Evolutionary conservation across 2,113 vertebrate genomes (phyloP).

Genomic region (Prietella phreatophila): DNA sequence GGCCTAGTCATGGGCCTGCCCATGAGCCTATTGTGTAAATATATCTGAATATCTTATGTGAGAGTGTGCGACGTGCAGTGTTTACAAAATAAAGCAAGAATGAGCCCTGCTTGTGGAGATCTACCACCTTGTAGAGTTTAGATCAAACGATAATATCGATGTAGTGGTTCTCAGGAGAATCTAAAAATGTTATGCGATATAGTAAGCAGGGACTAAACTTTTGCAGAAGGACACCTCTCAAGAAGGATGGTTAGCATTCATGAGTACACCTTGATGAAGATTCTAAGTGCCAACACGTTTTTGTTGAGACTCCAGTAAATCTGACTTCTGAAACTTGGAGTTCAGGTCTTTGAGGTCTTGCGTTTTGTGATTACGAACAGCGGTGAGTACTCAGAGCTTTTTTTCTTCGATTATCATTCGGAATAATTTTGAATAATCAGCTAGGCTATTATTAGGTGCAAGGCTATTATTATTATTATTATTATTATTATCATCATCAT

Average conservation of each 20-base stretch:
- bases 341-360: neutral
- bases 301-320: neutral
- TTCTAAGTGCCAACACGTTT: conserved; percentile 17
- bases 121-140: neutral
- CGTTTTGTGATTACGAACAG: conserved; percentile 3
- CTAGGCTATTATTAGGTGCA: neutral
- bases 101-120: neutral
- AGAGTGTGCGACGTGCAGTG: neutral
- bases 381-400: neutral
- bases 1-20: conserved; percentile 37
- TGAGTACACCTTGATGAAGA: conserved; percentile 42
- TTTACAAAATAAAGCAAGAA: neutral
- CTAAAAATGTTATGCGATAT: neutral
- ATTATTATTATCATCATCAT: neutral
- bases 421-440: neutral
- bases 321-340: neutral
- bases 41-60: neutral
- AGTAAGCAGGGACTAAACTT: neutral
- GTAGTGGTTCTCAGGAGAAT: neutral
- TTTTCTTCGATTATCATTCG: neutral
- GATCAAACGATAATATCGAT: neutral
- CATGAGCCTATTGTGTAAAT: neutral
- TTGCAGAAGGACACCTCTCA: too few species aligned
- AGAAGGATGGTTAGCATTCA: neutral
- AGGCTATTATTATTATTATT: neutral